These are phyloP conservation scores for Petrocephalus sullivani DNA, from an alignment of 2,797 vertebrate species.

Conservation along the genomic window DNA sequence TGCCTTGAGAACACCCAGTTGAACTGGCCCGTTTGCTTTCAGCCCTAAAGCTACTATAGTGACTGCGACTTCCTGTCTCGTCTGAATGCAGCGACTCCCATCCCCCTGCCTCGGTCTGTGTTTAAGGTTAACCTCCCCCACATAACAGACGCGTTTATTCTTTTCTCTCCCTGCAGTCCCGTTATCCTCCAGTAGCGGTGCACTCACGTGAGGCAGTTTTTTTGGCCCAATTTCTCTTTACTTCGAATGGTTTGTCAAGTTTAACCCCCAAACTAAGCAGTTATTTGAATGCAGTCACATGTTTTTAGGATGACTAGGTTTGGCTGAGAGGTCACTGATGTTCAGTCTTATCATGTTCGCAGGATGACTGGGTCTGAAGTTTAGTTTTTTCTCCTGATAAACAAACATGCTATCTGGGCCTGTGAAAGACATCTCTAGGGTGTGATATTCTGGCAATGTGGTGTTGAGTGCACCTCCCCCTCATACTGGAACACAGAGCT, in stretches of 20 bases:
- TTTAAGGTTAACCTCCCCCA: slow-evolving; percentile 12
- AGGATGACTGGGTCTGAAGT: background rate
- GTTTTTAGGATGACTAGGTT: background rate
- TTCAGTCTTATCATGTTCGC: background rate
- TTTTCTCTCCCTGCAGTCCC: background rate
- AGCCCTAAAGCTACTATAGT: slow-evolving; percentile 8
- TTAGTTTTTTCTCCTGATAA: background rate
- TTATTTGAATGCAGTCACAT: background rate
- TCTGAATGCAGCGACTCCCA: slow-evolving; percentile 10
- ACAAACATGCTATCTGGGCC: background rate
- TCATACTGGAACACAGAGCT: background rate
- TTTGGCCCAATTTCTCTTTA: background rate
- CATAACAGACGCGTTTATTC: slow-evolving; percentile 1
- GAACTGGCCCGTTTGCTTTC: background rate
- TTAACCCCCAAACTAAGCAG: background rate
- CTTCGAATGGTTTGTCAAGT: background rate
- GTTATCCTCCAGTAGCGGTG: background rate
- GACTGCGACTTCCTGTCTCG: slow-evolving; percentile 14
- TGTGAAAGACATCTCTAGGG: background rate
- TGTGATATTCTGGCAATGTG: background rate
- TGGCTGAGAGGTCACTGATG: background rate
- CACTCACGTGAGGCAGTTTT: background rate
- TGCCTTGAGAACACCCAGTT: background rate
- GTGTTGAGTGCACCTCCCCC: background rate
- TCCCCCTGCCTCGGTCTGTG: background rate